These are phyloP conservation scores for Emydoidea blandingii DNA, from an alignment of 2,797 vertebrate genomes.

Conservation along the genomic window DNA sequence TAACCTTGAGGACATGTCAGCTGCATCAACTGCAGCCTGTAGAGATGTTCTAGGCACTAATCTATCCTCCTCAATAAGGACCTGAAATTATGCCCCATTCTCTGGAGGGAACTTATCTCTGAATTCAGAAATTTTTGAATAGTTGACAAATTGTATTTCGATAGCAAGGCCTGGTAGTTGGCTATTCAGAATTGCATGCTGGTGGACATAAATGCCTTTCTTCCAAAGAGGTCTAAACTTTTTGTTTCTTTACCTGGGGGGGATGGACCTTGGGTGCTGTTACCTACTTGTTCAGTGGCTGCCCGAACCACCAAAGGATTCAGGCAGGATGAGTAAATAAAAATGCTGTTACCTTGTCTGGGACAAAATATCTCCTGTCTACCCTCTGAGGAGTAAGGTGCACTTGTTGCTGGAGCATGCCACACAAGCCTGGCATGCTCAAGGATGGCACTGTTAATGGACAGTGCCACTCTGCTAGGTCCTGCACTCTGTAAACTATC, in stretches of 20 bases:
- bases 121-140: neutral
- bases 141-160: neutral
- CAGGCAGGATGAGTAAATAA: neutral
- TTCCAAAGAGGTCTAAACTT: neutral
- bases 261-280: neutral
- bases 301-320: neutral
- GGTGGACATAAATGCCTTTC: neutral
- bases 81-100: neutral
- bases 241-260: neutral
- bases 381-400: neutral
- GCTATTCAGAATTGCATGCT: neutral
- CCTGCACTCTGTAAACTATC: neutral
- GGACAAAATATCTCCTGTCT: neutral
- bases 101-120: neutral
- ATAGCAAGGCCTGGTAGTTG: too few relatives aligned
- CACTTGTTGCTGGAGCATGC: neutral
- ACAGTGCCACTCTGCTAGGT: neutral
- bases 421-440: neutral
- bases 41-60: neutral
- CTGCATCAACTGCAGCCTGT: neutral
- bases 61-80: neutral
- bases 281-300: neutral
- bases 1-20: neutral
- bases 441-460: neutral
- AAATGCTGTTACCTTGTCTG: neutral